These are phyloP conservation scores for Hydriomena furcata DNA, from an alignment of 2,888 invertebrate genomes.

Conservation along the genomic window DNA sequence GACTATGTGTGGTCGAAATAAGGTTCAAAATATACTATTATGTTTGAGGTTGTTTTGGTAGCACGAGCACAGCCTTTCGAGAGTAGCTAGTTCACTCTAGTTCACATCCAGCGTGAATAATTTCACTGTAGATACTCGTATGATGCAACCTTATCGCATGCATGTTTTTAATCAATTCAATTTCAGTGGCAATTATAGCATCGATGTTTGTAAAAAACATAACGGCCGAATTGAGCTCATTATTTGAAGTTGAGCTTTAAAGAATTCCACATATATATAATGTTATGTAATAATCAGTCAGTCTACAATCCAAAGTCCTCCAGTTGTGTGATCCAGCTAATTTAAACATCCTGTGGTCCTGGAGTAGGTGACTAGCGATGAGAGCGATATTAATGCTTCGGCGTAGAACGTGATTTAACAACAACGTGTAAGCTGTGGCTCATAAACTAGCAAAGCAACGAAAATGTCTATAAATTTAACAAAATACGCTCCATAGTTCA, in stretches of 20 bases:
- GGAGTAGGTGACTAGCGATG: constrained; percentile 10
- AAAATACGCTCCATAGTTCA: neutral
- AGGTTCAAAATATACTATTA: constrained; percentile 3
- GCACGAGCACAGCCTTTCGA: neutral
- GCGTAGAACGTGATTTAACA: constrained; percentile 17
- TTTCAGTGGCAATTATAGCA: no score
- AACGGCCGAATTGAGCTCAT: no score
- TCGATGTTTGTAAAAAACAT: no score
- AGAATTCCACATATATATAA: no score
- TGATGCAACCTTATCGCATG: no score
- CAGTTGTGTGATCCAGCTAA: neutral
- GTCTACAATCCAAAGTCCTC: no score
- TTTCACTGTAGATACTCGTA: no score
- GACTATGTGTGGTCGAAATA: constrained; percentile 1
- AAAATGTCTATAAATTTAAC: constrained; percentile 10
- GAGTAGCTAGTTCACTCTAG: neutral
- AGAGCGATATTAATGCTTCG: constrained; percentile 18
- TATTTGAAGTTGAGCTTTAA: no score
- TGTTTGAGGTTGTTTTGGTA: neutral
- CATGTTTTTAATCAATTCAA: no score
- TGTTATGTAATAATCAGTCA: no score
- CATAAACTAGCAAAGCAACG: constrained; percentile 1
- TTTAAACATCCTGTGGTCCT: neutral
- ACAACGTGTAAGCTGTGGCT: constrained; percentile 2
- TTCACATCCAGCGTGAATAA: constrained; percentile 1